These are phyloP conservation scores for Apis dorsata DNA, from an alignment of 1,140 invertebrate genomes.

Conservation along the genomic window DNA sequence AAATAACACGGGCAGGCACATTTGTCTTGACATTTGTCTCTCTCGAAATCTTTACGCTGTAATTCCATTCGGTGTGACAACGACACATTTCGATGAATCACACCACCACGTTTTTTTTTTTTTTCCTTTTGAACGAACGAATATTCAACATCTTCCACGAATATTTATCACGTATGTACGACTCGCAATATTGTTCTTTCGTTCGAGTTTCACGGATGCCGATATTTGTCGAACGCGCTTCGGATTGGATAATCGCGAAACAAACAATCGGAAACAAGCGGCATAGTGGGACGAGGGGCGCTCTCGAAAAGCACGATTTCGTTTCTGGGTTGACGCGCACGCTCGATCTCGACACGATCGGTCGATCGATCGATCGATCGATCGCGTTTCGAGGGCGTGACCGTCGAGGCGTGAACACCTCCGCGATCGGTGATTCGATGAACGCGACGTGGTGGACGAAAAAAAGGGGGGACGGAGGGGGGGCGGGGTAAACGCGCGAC, in stretches of 20 bases:
- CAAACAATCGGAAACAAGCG: constrained; percentile 58
- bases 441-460: neutral
- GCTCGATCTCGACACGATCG: constrained; percentile 11
- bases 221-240: constrained; percentile 26
- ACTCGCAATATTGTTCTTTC: constrained; percentile 25
- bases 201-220: neutral
- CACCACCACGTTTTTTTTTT: no score
- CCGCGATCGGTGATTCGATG: constrained; percentile 11
- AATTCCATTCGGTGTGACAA: no score
- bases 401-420: neutral
- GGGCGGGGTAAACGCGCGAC: neutral
- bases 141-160: neutral
- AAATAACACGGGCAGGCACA: neutral
- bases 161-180: constrained; percentile 18
- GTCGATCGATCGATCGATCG: constrained; percentile 39
- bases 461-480: neutral
- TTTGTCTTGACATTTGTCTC: neutral
- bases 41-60: neutral
- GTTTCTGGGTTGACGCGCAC: neutral
- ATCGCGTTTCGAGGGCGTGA: neutral
- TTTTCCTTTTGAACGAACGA: no score
- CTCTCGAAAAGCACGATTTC: constrained; percentile 31
- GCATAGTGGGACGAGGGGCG: constrained; percentile 45
- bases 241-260: constrained; percentile 23
- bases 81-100: no score